Conservation (phyloP, 2,888 invertebrate species). For the Callyntrura guangdongensis region DNA sequence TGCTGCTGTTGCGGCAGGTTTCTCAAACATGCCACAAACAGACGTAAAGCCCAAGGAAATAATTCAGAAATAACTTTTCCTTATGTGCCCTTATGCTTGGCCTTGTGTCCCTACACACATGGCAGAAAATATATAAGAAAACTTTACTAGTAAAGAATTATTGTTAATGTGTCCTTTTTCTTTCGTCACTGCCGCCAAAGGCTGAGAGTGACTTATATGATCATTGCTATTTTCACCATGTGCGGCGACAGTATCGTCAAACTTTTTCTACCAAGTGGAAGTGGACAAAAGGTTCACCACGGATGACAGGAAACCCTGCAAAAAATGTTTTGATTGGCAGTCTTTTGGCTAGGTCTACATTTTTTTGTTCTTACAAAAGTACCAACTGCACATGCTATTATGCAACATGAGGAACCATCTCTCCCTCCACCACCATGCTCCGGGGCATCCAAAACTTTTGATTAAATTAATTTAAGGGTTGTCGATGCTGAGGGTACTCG, state of each 20-base stretch:
- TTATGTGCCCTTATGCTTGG: constrained; percentile 4
- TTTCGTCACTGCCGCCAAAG: neutral
- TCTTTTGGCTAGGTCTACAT: neutral
- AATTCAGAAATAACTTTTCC: constrained; percentile 63
- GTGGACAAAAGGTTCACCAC: neutral
- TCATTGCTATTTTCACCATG: constrained; percentile 44
- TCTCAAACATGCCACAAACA: constrained; percentile 80
- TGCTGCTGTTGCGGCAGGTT: constrained; percentile 64
- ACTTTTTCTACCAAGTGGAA: constrained; percentile 11
- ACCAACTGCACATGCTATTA: too few species aligned
- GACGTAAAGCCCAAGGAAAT: constrained; percentile 73
- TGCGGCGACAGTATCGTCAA: neutral
- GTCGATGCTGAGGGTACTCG: too few species aligned
- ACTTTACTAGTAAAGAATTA: constrained; percentile 27
- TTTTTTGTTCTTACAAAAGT: too few species aligned
- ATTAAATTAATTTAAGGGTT: too few species aligned
- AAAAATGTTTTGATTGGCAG: too few species aligned
- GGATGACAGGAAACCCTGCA: neutral
- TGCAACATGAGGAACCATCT: too few species aligned
- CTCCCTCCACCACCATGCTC: too few species aligned
- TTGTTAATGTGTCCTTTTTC: neutral
- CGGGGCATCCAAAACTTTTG: too few species aligned
- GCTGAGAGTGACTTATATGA: constrained; percentile 64
- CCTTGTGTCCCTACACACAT: constrained; percentile 1
- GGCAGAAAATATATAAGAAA: too few species aligned